These are phyloP conservation scores for Sebastes iracundus DNA, from an alignment of 2,797 vertebrate genomes.

Conservation along the genomic window DNA sequence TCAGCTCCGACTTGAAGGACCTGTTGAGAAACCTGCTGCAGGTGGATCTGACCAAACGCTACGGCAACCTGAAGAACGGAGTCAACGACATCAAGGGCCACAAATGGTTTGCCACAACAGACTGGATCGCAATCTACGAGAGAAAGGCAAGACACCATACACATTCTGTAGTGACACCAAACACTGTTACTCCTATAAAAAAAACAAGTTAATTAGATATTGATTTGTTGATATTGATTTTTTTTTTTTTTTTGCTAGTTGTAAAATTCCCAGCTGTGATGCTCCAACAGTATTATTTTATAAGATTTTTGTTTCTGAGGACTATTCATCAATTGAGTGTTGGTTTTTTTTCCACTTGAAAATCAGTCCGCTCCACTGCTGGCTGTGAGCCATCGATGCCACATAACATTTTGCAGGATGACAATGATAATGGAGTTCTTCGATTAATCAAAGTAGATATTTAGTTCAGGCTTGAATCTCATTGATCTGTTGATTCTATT, in stretches of 20 bases:
- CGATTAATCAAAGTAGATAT: constrained; percentile 46
- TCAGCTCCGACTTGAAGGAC: constrained; percentile 98
- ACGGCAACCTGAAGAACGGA: constrained; percentile 98
- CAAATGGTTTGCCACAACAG: constrained; percentile 99
- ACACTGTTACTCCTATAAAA: neutral
- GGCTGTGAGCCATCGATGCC: neutral
- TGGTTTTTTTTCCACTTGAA: neutral
- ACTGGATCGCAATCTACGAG: constrained; percentile 99
- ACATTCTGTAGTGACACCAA: neutral
- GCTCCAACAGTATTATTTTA: neutral
- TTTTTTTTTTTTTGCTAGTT: neutral
- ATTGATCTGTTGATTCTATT: constrained; percentile 35
- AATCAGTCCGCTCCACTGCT: constrained; percentile 28
- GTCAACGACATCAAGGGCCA: constrained; percentile 99
- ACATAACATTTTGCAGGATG: constrained; percentile 26
- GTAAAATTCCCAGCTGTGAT: neutral
- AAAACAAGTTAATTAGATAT: constrained; percentile 48
- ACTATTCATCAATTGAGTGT: neutral
- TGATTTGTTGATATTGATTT: constrained; percentile 37
- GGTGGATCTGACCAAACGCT: constrained; percentile 98
- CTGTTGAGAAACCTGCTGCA: constrained; percentile 97
- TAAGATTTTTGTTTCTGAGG: neutral
- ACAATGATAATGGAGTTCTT: constrained; percentile 40
- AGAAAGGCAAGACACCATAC: constrained; percentile 87
- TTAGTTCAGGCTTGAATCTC: constrained; percentile 6